phyloP scores from a whole-genome alignment of 2,113 vertebrate genomes.

The Callionymus lyra region DNA sequence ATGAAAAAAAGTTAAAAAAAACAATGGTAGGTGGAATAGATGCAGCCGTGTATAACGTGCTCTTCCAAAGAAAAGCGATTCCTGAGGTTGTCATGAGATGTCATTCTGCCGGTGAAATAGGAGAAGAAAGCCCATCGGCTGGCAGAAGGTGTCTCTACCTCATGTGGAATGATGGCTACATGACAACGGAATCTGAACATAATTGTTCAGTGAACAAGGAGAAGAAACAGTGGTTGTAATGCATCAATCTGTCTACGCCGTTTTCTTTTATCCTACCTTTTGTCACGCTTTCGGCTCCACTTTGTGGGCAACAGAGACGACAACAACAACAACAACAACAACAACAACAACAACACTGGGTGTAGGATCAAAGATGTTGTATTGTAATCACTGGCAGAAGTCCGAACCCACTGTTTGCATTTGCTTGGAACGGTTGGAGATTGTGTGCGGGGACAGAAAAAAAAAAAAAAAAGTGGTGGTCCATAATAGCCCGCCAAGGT shows the following conservation, averaged over 20 bases:
- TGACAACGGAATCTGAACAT: slow-evolving; percentile 44
- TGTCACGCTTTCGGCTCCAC: slow-evolving; percentile 6
- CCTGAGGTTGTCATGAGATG: slow-evolving; percentile 40
- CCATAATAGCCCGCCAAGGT: slow-evolving; percentile 43
- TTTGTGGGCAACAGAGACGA: background rate
- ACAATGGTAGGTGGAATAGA: no score
- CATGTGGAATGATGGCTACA: slow-evolving; percentile 50
- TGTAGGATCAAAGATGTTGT: background rate
- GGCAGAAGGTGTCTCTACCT: slow-evolving; percentile 40
- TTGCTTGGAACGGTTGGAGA: slow-evolving; percentile 26
- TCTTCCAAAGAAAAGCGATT: slow-evolving; percentile 22
- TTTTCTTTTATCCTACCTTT: background rate
- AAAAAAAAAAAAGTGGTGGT: slow-evolving; percentile 29
- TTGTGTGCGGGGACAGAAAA: slow-evolving; percentile 35
- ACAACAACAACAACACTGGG: no score
- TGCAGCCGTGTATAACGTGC: slow-evolving; percentile 20
- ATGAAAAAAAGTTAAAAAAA: no score
- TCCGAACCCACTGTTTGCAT: slow-evolving; percentile 12
- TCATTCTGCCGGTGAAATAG: slow-evolving; percentile 35
- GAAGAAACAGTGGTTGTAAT: slow-evolving; percentile 19
- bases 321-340: no score
- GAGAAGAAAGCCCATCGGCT: slow-evolving; percentile 27
- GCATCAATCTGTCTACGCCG: slow-evolving; percentile 2
- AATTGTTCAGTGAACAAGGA: slow-evolving; percentile 52
- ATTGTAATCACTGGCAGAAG: slow-evolving; percentile 17